A percentile compares a stretch with the other conserved stretches of the same genome.
Conservation (phyloP, 2,113 vertebrate species). For the Empidonax traillii region DNA sequence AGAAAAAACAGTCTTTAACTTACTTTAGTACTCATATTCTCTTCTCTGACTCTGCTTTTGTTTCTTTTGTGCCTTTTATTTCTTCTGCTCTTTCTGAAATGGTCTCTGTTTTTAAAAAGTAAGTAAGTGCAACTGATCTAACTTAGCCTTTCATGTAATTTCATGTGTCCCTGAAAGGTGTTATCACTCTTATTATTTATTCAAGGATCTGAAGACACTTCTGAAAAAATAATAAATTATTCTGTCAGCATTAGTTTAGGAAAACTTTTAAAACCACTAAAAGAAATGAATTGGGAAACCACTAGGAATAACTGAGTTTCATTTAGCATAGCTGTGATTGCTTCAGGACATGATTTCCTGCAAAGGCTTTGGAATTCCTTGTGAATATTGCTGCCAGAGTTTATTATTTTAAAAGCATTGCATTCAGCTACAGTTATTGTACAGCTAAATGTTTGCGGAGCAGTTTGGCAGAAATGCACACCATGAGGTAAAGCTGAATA, state of each 20-base stretch:
- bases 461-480: background rate
- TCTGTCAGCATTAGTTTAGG: slow-evolving; percentile 24
- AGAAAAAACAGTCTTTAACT: background rate
- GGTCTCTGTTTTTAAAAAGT: background rate
- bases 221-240: slow-evolving; percentile 24
- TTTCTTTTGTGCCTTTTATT: background rate
- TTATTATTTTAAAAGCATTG: slow-evolving; percentile 49
- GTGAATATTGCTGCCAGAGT: slow-evolving; percentile 40
- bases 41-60: background rate
- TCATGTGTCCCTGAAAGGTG: background rate
- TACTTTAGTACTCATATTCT: background rate
- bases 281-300: background rate
- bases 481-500: background rate
- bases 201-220: background rate
- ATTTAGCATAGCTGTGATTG: slow-evolving; percentile 20
- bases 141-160: background rate
- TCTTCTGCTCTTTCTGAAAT: background rate
- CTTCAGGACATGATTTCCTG: slow-evolving; percentile 5
- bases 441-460: slow-evolving; percentile 24
- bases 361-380: slow-evolving; percentile 49
- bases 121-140: background rate
- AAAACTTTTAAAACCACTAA: slow-evolving; percentile 3
- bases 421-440: background rate
- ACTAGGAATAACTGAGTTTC: background rate
- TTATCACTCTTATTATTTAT: slow-evolving; percentile 20